Base-by-base conservation (phyloP, 2,797 vertebrate genomes). In the Crocodylus rhombifer region DNA sequence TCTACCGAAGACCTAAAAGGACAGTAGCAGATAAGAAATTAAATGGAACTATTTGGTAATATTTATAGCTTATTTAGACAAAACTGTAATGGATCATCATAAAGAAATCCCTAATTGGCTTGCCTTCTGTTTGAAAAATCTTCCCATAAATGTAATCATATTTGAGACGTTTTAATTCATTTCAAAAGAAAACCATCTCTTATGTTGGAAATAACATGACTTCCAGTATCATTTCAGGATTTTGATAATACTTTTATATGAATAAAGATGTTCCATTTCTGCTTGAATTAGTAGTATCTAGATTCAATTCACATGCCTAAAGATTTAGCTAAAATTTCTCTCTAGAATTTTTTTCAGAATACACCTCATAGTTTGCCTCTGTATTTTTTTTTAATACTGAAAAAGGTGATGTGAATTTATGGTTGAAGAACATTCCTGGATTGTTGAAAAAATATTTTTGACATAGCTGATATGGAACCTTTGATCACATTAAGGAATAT, bases 121-220 rank as follows among this genome's bases (percentile, higher is more conserved):
- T 90, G 58, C 5, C 2, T 82, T 88, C 61, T 95, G 28, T 63
- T 33, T 90, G 82, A 94, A 33, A 94, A 94, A 91, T 88, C 12
- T 88, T 91, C 76, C 60, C 85, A 55, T 65, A 88, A 82, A 69
- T 55, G 16, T 92, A 86, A 92, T 87, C 1, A 0, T 74, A 77
- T 91, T 95, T 95, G 65, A 62, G 76, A 92, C 86, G 1, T 30
- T 76, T 92, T 95, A 86, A 76, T 92, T 92, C 7, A 88, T 95
- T 95, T 94, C 28, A 60, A 95, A 94, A 95, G 10, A 84, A 94
- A 89, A 77, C 5, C 3, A 36, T 64, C 5, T n/a, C 81, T 95
- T 84, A 65, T 85, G 26, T 65, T 80, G 56, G 55, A 94, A 94
- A 87, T 84, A 26, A 15, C 67, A 88, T 80, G 80, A 42, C 71